Evolutionary conservation across 2,797 vertebrate genomes (phyloP).

Genomic region (Catharus ustulatus): DNA sequence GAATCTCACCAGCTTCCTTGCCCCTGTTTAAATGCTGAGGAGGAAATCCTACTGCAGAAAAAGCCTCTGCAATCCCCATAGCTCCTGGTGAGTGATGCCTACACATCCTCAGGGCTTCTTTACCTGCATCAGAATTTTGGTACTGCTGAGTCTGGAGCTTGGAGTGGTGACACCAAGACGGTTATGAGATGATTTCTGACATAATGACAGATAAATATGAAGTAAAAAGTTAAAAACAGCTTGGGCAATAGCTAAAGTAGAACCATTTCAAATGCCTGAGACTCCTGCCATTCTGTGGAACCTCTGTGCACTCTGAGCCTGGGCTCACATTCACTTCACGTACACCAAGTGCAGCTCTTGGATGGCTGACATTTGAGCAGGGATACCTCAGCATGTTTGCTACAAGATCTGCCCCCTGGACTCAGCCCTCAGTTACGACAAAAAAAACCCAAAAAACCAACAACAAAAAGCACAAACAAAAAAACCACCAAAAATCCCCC

Average conservation of each 20-base stretch:
- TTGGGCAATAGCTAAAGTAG: not conserved
- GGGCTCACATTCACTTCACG: not conserved
- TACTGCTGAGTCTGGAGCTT: not conserved
- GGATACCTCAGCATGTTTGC: not conserved
- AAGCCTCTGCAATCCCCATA: not conserved
- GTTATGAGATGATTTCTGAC: not conserved
- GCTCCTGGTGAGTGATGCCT: not conserved
- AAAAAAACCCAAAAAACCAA: not conserved
- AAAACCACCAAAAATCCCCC: no score
- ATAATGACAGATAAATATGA: not conserved
- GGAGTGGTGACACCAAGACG: not conserved
- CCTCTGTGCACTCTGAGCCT: not conserved
- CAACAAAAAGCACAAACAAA: not conserved
- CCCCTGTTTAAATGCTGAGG: not conserved
- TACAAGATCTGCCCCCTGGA: not conserved
- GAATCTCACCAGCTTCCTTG: not conserved
- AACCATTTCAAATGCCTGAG: not conserved
- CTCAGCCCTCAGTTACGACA: not conserved
- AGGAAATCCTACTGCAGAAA: not conserved
- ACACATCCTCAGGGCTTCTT: not conserved
- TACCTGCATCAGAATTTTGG: not conserved
- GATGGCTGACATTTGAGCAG: not conserved
- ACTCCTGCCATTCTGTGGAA: not conserved
- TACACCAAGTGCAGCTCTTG: not conserved
- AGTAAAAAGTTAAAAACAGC: not conserved